Percentiles rank a stretch among this genome's conserved stretches.
phyloP scores from a whole-genome alignment of 2,113 vertebrate genomes.

The Stigmatopora argus region DNA sequence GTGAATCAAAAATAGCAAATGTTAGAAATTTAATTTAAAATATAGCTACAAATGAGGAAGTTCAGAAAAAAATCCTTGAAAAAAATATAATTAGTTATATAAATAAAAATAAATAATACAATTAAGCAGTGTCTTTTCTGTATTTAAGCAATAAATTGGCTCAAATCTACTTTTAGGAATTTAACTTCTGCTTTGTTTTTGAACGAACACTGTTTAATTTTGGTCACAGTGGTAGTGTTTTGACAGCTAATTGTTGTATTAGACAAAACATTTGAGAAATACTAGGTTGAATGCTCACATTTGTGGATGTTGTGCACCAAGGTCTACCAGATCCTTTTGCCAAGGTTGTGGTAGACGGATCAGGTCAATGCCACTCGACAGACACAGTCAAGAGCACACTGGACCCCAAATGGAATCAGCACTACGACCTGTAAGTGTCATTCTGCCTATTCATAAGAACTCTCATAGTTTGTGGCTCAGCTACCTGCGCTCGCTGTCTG shows the following conservation, averaged over 20 bases:
- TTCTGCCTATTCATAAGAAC: too few relatives aligned
- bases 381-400: conserved; percentile 98
- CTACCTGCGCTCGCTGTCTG: neutral
- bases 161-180: too few relatives aligned
- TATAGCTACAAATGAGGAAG: too few relatives aligned
- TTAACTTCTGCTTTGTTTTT: neutral
- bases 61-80: too few relatives aligned
- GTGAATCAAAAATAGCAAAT: too few relatives aligned
- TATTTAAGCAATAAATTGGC: too few relatives aligned
- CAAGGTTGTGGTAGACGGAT: conserved; percentile 96
- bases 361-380: conserved; percentile 96
- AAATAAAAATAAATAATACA: too few relatives aligned
- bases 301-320: conserved; percentile 47
- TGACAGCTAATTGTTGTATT: neutral
- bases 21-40: too few relatives aligned
- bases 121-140: too few relatives aligned
- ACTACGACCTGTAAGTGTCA: conserved; percentile 91
- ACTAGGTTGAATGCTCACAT: neutral
- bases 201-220: neutral
- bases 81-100: too few relatives aligned
- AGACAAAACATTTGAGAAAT: neutral
- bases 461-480: neutral
- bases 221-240: neutral
- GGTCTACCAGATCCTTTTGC: conserved; percentile 95
- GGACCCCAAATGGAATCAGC: conserved; percentile 99